Evolutionary conservation across 2,888 invertebrate genomes (phyloP).

Genomic region (Spodoptera picta): DNA sequence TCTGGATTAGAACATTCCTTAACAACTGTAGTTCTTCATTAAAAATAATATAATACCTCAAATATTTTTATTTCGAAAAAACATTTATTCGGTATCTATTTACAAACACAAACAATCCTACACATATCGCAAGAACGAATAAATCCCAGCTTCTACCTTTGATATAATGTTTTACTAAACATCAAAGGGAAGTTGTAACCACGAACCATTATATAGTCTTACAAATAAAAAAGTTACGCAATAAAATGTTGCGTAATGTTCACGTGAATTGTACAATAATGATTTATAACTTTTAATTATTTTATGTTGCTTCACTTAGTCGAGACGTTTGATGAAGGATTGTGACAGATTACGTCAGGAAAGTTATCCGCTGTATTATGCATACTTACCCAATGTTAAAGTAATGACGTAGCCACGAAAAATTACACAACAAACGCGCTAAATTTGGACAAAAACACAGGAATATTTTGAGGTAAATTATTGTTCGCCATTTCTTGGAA

Average conservation of each 20-base stretch:
- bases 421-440: slow-evolving; percentile 21
- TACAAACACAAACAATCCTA: slow-evolving; percentile 18
- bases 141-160: slow-evolving; percentile 22
- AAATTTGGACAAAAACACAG: slow-evolving; percentile 21
- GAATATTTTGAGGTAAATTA: slow-evolving; percentile 13
- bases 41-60: too few species aligned
- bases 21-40: too few species aligned
- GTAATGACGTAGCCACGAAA: slow-evolving; percentile 22
- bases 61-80: too few species aligned
- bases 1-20: too few species aligned
- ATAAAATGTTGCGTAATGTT: slow-evolving; percentile 48
- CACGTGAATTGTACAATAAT: slow-evolving; percentile 65
- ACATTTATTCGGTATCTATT: slow-evolving; percentile 1
- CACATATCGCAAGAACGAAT: slow-evolving; percentile 27
- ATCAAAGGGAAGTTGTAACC: slow-evolving; percentile 23
- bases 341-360: slow-evolving; percentile 60
- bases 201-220: slow-evolving; percentile 56
- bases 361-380: slow-evolving; percentile 37
- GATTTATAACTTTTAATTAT: slow-evolving; percentile 70
- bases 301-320: slow-evolving; percentile 69
- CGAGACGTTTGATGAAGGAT: slow-evolving; percentile 55
- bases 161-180: slow-evolving; percentile 4
- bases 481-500: not conserved
- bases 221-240: slow-evolving; percentile 58
- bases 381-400: slow-evolving; percentile 32